Base-by-base conservation (phyloP, 2,888 invertebrate species). In the Acanthoscelides obtectus region DNA sequence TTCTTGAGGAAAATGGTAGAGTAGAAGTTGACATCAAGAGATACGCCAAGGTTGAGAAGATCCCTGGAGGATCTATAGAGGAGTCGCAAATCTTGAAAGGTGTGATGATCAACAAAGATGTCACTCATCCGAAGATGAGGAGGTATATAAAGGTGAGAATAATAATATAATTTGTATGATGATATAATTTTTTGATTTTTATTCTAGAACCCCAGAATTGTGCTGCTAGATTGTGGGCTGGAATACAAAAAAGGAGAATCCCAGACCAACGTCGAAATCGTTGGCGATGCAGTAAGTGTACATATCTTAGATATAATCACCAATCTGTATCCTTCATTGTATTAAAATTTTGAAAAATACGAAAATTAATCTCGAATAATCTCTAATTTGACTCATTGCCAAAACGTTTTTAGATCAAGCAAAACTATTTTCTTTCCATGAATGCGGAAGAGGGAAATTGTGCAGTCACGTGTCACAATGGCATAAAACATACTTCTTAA, bases 221-320 rank as follows among this genome's bases (percentile, higher is more conserved):
- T 99, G 0, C 88, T 99, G 70, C 87, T 99, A 25, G 99, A 99
- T 86, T 99, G 99, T 84, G 91, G 94, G 0, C 87, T 99, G 71
- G 99, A 99, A 85, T 99, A 99, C 87, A 99, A 99, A 86, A 99
- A 99, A 86, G 99, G 99, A 45, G 98, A 99, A 87, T 97, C 97
- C 82, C 96, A 97, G 88, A 98, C 98, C 4, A 97, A 98, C 84
- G 94, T 99, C 27, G 99, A 99, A 87, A 95, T 99, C 73, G 88
- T 93, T 81, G 96, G 94, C 70, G 98, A 99, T 81, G 92, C 93
- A 81, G 89, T 89, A 80, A 79, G 78, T 77, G 66, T 19, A 12
- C 12, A 12, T 45, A 45, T 12, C 17, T 45, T 45, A 45, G 5
- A 45, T 12, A 45, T 45, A 6, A 45, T 3, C 45, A 45, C 5